Evolutionary conservation across 92 coral and sea anemone genomes (phyloP), one percentile per base, ranked within the genome.

Genomic region (Virgularia gustaviana): DNA sequence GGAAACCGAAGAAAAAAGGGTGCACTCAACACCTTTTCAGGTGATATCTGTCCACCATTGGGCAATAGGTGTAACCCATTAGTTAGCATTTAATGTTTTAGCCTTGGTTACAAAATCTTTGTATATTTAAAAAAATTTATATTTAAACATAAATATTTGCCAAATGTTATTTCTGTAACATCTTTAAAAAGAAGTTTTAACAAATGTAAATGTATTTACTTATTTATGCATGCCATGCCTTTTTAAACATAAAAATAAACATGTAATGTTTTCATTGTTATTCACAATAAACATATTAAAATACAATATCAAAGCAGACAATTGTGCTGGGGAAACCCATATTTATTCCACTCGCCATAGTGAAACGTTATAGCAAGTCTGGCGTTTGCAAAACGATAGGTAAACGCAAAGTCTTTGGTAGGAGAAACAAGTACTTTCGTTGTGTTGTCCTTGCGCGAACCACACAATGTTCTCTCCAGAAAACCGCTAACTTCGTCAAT

Each of bases 281-380:
- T 56, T 27, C 3, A 34, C 29, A 56, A 16, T 56, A 56, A 24
- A 36, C 30, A 55, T 55, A 24, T 55, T 18, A 8, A 24, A 55
- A 37, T 27, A 32, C 65, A 32, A 57, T 42, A 57, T 28, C 3
- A 30, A n/a, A n/a, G n/a, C n/a, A n/a, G 19, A 57, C 65, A 57
- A 30, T 57, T 24, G 15, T 57, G 65, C 23, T 57, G 65, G 4
- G 65, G 65, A 24, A 57, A 57, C 35, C 65, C 65, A 57, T 57
- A 57, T 10, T 12, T 4, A 42, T 57, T 57, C 65, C 65, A 57
- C 39, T 57, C 65, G 35, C 65, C 65, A 57, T 57, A 57, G 35
- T 57, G 30, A 31, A 57, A 57, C 37, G 39, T 30, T 2, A 28
- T 18, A 57, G 65, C 35, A 20, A 59, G 13, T 59, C 18, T 22